Evolutionary conservation across 2,797 vertebrate genomes (phyloP), one percentile per base, ranked within the genome.

Genomic region (Syngnathus rostellatus): DNA sequence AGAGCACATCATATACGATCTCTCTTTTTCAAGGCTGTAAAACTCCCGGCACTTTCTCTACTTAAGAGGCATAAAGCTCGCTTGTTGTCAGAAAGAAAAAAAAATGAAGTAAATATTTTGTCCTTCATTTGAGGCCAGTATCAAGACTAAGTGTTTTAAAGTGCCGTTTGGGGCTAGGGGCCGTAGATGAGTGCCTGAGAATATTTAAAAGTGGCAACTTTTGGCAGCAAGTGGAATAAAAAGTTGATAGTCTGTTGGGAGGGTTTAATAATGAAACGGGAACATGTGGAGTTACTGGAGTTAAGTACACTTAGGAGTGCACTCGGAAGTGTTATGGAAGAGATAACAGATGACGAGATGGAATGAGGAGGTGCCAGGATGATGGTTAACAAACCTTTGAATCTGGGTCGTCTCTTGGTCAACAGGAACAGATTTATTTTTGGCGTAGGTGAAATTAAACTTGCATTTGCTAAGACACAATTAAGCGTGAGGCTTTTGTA

Each of bases 261-360:
- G 66, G 77, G 71, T 88, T 89, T 72, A 89, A 88, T 87, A 89
- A 88, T 89, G 79, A 80, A 88, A 78, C 41, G 19, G 74, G 83
- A 81, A 86, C 82, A 85, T 79, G 82, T 67, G 68, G 78, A 80
- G 73, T 71, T 77, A 75, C 77, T 72, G 60, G 85, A 84, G 77
- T 83, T 83, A 83, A 85, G 85, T 85, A 86, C 85, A 86, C 86
- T 81, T 86, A 72, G 68, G 76, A 83, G 81, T 81, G 83, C 86
- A 82, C 84, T 88, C 77, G 72, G 68, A 83, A 83, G 83, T 77
- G 85, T 83, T 80, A 78, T 76, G 75, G 82, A 82, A 83, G 75
- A 80, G 80, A 87, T 77, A 83, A 80, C 67, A 68, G 71, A 77
- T 70, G 83, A 85, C 72, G 79, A 72, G 71, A 55, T 31, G 63